Evolutionary conservation across 2,888 invertebrate species (phyloP).

Genomic region (Drosophila neonasuta): DNA sequence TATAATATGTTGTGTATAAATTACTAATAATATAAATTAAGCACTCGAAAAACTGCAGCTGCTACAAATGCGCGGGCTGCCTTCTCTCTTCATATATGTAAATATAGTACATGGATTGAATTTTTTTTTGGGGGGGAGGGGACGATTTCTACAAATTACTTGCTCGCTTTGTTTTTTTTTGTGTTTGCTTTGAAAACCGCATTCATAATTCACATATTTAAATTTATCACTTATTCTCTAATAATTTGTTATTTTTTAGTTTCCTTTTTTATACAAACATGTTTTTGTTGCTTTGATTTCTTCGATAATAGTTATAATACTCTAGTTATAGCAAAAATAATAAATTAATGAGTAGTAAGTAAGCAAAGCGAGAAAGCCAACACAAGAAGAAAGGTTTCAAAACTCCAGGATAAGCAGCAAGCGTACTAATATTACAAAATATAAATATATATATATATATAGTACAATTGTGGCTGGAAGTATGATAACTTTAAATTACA

Average conservation of each 20-base stretch:
- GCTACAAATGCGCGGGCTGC: slow-evolving; percentile 60
- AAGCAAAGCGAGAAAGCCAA: slow-evolving; percentile 63
- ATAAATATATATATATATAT: slow-evolving; percentile 47
- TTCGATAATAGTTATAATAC: slow-evolving; percentile 61
- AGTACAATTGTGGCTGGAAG: slow-evolving; percentile 69
- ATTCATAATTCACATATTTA: slow-evolving; percentile 48
- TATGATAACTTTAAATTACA: slow-evolving; percentile 46
- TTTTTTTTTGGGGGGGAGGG: slow-evolving; percentile 16
- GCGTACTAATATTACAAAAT: slow-evolving; percentile 52
- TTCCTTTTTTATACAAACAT: slow-evolving; percentile 53
- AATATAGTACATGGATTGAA: slow-evolving; percentile 53
- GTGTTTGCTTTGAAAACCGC: slow-evolving; percentile 43
- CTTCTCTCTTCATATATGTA: slow-evolving; percentile 16
- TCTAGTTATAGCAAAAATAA: slow-evolving; percentile 67
- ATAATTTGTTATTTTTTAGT: slow-evolving; percentile 11
- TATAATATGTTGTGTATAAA: slow-evolving; percentile 64
- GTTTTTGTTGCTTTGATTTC: slow-evolving; percentile 31
- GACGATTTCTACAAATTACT: slow-evolving; percentile 11
- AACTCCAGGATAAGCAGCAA: slow-evolving; percentile 44
- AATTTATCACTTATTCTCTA: slow-evolving; percentile 37
- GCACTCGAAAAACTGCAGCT: slow-evolving; percentile 74
- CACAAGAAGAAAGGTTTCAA: slow-evolving; percentile 34
- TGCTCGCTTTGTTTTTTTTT: slow-evolving; percentile 16
- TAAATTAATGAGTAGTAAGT: slow-evolving; percentile 71
- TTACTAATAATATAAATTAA: slow-evolving; percentile 74